These are phyloP conservation scores for Pseudorhiza aurosa DNA, from an alignment of 30 jellyfish, hydroid and myxozoan species.

Conservation along the genomic window DNA sequence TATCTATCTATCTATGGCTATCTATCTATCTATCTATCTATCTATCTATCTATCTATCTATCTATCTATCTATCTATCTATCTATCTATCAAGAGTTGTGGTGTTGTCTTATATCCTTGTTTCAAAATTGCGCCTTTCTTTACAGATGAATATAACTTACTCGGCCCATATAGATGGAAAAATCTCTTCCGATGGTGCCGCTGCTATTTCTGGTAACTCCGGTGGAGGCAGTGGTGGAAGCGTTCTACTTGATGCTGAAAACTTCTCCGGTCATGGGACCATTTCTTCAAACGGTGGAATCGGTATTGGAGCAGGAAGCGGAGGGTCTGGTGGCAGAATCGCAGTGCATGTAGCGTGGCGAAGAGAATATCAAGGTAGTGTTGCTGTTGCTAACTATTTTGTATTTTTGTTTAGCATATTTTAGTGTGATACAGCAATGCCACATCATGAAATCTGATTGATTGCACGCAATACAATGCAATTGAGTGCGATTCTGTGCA, in stretches of 20 bases:
- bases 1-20: too few species aligned
- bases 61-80: too few species aligned
- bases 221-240: slow-evolving; percentile 83
- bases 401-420: neutral
- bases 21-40: too few species aligned
- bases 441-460: neutral
- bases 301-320: slow-evolving; percentile 62
- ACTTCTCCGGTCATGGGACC: slow-evolving; percentile 64
- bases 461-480: neutral
- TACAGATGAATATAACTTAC: slow-evolving; percentile 37
- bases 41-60: too few species aligned
- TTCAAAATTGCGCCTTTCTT: too few species aligned
- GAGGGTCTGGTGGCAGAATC: slow-evolving; percentile 76
- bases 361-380: slow-evolving; percentile 52
- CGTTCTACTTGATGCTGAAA: slow-evolving; percentile 53
- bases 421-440: neutral
- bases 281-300: slow-evolving; percentile 48
- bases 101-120: too few species aligned
- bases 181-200: slow-evolving; percentile 35
- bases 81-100: too few species aligned
- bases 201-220: slow-evolving; percentile 22
- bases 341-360: slow-evolving; percentile 66
- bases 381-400: too few species aligned
- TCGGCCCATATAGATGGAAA: slow-evolving; percentile 60
- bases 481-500: neutral